A percentile compares a stretch with the other conserved stretches of the same genome.
These are phyloP conservation scores for Drosophila nr. fundita DNA, from an alignment of 2,888 invertebrate species.

Conservation along the genomic window DNA sequence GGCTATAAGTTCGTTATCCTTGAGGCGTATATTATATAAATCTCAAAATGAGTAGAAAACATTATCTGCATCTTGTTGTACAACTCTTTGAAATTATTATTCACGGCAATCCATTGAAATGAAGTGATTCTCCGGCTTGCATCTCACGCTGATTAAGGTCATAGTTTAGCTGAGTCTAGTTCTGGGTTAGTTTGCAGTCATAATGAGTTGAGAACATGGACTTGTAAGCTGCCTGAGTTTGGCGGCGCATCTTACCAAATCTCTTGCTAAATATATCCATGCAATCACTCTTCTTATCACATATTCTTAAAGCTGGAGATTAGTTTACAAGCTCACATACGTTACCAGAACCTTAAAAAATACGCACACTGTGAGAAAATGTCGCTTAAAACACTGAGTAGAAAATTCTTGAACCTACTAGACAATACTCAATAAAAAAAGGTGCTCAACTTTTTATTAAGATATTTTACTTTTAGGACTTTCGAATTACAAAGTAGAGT, in stretches of 20 bases:
- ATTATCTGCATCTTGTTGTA: neutral
- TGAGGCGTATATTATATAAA: neutral
- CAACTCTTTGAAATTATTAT: neutral
- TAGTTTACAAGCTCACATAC: neutral
- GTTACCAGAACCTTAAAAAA: neutral
- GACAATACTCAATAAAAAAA: neutral
- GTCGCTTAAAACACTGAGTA: too few species aligned
- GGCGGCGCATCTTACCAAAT: neutral
- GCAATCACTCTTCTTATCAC: slow-evolving; percentile 9
- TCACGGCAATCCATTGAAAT: neutral
- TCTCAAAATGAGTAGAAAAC: neutral
- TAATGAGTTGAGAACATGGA: neutral
- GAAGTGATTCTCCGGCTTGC: neutral
- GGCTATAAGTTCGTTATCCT: neutral
- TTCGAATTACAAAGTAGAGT: neutral
- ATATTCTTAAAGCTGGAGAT: slow-evolving; percentile 20
- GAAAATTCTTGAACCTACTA: neutral
- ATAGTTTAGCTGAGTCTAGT: neutral
- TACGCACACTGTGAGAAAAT: neutral
- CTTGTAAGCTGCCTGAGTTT: neutral
- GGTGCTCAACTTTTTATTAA: neutral
- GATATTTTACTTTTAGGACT: too few species aligned
- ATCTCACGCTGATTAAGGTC: neutral
- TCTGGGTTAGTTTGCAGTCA: neutral
- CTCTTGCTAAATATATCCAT: neutral